Evolutionary conservation across 2,113 vertebrate species (phyloP).

Genomic region (Chionis minor): DNA sequence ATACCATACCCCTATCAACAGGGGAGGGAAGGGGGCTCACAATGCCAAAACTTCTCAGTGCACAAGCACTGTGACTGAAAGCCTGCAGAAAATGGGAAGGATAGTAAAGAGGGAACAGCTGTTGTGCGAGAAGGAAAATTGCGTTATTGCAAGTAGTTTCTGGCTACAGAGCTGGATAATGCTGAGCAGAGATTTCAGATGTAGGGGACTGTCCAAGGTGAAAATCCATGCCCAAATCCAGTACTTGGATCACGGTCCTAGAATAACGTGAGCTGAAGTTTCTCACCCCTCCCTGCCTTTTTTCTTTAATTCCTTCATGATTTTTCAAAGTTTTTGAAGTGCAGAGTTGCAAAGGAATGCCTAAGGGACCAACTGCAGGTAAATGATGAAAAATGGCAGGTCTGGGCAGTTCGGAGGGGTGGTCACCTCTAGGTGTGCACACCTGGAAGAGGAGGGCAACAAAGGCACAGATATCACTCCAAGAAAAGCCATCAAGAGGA

Average conservation of each 20-base stretch:
- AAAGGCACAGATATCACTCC: rapidly evolving
- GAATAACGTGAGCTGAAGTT: not conserved
- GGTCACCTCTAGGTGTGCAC: not conserved
- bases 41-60: not conserved
- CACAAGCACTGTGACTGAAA: rapidly evolving
- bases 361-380: not conserved
- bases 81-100: not conserved
- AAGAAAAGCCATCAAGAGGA: not conserved
- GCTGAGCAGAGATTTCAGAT: not conserved
- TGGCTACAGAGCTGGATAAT: not conserved
- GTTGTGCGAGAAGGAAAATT: not conserved
- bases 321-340: not conserved
- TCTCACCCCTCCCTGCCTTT: not conserved
- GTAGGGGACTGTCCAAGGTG: not conserved
- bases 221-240: not conserved
- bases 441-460: not conserved
- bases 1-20: not conserved
- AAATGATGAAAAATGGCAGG: not conserved
- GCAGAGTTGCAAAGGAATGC: not conserved
- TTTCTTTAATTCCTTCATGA: not conserved
- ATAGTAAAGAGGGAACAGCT: not conserved
- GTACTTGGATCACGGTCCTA: not conserved
- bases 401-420: not conserved
- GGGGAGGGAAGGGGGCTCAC: not conserved
- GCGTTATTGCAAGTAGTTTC: not conserved